Base-by-base conservation (phyloP, 2,113 vertebrate species). In the Ellobius talpinus region DNA sequence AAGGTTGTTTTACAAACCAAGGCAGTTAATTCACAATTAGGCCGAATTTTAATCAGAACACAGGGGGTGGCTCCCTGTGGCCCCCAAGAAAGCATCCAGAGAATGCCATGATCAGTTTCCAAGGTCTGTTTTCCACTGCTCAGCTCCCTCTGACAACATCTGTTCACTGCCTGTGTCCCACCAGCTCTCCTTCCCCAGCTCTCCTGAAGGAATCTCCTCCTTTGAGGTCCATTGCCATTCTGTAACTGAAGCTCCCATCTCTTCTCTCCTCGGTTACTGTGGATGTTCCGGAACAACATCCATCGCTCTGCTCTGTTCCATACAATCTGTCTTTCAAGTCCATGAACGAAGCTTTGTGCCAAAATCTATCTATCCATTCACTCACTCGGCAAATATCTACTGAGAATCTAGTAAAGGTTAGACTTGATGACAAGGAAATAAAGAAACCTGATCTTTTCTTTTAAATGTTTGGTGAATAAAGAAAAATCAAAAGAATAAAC, bases 1-100 rank as follows among this genome's bases (percentile, higher is more conserved):
- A n/a, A 36, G 29, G 79, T 7, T 65, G 52, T 66, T 82, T 88
- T 70, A 58, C 26, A 93, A 52, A 92, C 70, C 74, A 90, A 97
- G 50, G 66, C 82, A 94, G 36, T 36, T 91, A 72, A 89, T 88
- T 52, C 63, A 50, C 16, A 63, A 78, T 39, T 65, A 95, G 77
- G 39, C 33, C n/a, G 66, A 91, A 78, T 91, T 94, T 58, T 19
- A 90, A 23, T n/a, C 14, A 63, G 8, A 89, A 31, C 29, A 78
- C 55, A 78, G 0, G 36, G 73, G 81, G 68, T 33, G 9, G 26
- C 58, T 77, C 78, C n/a, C 50, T 13, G 13, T 5, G 2, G 0
- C 24, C 4, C 63, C 36, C 26, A 66, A 11, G 5, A 55, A 72
- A 92, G 24, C 63, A 47, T 23, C 45, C 0, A 24, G 11, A 47